Evolutionary conservation across 2,113 vertebrate genomes (phyloP), one percentile per base, ranked within the genome.

Genomic region (Clarias magur): DNA sequence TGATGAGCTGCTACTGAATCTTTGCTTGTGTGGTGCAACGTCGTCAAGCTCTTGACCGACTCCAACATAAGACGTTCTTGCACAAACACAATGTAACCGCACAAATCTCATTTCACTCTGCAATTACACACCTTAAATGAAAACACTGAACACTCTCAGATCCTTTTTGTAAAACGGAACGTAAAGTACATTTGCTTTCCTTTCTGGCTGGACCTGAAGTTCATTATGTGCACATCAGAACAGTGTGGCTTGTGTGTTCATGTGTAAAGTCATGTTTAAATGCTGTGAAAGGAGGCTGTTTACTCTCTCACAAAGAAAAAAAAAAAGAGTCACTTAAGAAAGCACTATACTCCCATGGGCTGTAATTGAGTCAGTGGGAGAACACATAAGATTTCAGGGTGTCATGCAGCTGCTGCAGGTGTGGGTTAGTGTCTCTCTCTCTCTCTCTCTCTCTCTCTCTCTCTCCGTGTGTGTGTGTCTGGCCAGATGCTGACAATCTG

Each of bases 361-460:
- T 87, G 70, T 87, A 87, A 83, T 83, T 83, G 59, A 87, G 70
- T 67, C 70, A 75, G 23, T 42, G 56, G 13, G 27, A 68, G 56
- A 54, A 84, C 57, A 76, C 80, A 65, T 30, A 76, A 76, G 68
- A 87, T 87, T 82, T 72, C 57, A 83, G 80, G 68, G 57, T 82
- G 30, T 62, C 25, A 17, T 54, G 53, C 78, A 82, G 78, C 65
- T 88, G 87, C 76, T 81, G 83, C 83, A 85, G 81, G 84, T 88
- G 83, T 88, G 83, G 30, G 16, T 83, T 23, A 38, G 62, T 57
- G 48, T 70, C 4, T 75, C 8, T 75, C 3, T 34, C 4, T 75
- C 9, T 75, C 9, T 38, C 62, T 72, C 4, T 75, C 9, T 75
- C 9, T 38, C 62, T 72, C 4, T 75, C 9, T 48, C 9, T 38